Percentiles rank a stretch among this genome's conserved stretches.
phyloP scores from a whole-genome alignment of 2,888 invertebrate species.

The Agrypnus murinus region DNA sequence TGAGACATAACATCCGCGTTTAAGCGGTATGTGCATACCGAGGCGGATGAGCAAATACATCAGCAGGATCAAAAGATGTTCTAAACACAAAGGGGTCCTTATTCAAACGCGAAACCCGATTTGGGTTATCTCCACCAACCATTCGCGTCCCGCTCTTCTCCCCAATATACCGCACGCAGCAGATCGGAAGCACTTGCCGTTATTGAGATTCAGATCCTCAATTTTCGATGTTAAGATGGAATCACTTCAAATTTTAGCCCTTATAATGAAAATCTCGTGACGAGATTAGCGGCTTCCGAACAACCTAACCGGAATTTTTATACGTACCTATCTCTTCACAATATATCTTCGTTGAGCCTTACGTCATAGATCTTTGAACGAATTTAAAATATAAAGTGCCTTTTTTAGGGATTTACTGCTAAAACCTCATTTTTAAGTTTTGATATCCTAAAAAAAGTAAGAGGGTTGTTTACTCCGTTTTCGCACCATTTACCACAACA shows the following conservation, averaged over 20 bases:
- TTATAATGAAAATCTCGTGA: slow-evolving; percentile 45
- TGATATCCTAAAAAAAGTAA: background rate
- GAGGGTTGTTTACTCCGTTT: slow-evolving; percentile 2
- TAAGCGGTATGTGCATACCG: slow-evolving; percentile 63
- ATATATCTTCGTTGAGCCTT: background rate
- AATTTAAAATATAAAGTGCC: background rate
- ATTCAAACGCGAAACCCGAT: slow-evolving; percentile 69
- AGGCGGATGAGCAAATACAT: slow-evolving; percentile 65
- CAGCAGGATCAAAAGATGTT: slow-evolving; percentile 69
- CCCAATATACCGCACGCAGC: slow-evolving; percentile 51
- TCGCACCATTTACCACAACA: slow-evolving; percentile 6
- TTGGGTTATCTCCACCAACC: slow-evolving; percentile 66
- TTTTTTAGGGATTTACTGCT: slow-evolving; percentile 8
- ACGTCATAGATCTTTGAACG: slow-evolving; percentile 3
- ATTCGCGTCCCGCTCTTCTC: slow-evolving; percentile 48
- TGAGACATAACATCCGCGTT: slow-evolving; percentile 63
- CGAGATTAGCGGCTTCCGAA: slow-evolving; percentile 40
- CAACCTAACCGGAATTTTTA: slow-evolving; percentile 37
- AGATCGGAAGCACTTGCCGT: slow-evolving; percentile 56
- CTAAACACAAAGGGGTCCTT: slow-evolving; percentile 66
- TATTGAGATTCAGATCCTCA: slow-evolving; percentile 54
- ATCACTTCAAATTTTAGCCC: slow-evolving; percentile 47
- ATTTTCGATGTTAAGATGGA: slow-evolving; percentile 53
- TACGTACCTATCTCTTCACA: background rate
- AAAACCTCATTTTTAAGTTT: background rate